Percentiles rank a stretch among this genome's conserved stretches.
These are phyloP conservation scores for Caenorhabditis wallacei DNA, from an alignment of 2,888 invertebrate species.

Conservation along the genomic window DNA sequence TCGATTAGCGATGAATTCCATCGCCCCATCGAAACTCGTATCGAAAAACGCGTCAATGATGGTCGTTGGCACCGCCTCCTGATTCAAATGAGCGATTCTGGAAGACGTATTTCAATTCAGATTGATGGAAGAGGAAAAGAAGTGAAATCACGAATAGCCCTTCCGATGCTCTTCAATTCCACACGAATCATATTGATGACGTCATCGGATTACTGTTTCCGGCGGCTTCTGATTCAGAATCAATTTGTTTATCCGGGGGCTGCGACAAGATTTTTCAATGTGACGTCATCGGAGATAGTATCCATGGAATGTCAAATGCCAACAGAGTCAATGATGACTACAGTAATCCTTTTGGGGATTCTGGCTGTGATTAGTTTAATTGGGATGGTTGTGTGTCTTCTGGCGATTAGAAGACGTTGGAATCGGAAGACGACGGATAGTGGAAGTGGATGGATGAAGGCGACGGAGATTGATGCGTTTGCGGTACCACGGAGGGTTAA, in stretches of 20 bases:
- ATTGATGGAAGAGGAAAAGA: conserved; percentile 70
- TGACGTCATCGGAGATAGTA: not conserved
- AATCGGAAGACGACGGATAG: conserved; percentile 7
- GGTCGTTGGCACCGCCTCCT: conserved; percentile 61
- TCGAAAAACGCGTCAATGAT: conserved; percentile 47
- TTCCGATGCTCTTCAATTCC: conserved; percentile 47
- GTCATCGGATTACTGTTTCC: conserved; percentile 35
- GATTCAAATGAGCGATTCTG: conserved; percentile 48
- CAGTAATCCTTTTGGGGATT: conserved; percentile 28
- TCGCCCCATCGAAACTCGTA: conserved; percentile 28
- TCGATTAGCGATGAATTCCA: conserved; percentile 42
- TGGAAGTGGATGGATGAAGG: conserved; percentile 52
- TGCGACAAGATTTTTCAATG: conserved; percentile 13
- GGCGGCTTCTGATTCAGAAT: conserved; percentile 54
- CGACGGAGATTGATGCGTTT: conserved; percentile 59
- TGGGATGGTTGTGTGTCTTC: conserved; percentile 23
- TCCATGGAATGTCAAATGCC: conserved; percentile 2
- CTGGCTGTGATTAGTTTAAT: conserved; percentile 37
- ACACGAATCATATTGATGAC: conserved; percentile 8
- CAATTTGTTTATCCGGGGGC: conserved; percentile 33
- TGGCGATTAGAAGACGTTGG: conserved; percentile 36
- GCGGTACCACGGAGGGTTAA: conserved; percentile 39
- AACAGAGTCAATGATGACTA: conserved; percentile 44
- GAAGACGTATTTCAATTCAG: conserved; percentile 59
- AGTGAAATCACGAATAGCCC: conserved; percentile 52